Evolutionary conservation across 2,113 vertebrate species (phyloP), one percentile per base, ranked within the genome.

Genomic region (Rattus rattus): DNA sequence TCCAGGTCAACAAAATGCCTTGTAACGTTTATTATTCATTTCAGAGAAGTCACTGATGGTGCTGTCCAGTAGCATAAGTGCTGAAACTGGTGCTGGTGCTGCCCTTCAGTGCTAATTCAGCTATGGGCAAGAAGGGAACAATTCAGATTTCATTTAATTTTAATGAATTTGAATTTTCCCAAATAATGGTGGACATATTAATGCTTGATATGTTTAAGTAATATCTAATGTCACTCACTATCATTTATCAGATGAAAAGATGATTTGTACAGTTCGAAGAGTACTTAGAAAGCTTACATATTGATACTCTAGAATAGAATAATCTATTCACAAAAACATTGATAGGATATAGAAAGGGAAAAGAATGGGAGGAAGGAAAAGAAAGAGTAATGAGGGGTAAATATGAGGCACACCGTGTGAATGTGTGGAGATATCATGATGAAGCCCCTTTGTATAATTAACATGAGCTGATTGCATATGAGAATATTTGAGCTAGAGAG

Each of bases 141-240:
- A 11, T 72, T 72, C 9, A 17, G 17, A 10, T 56, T 88, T n/a
- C 4, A n/a, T 88, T 88, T 72, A 16, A 72, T 72, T 54, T 56
- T 72, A 88, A 88, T 88, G 49, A 88, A 39, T 92, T 79, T 88
- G 77, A 43, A 94, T 88, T 77, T 90, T 7, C n/a, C n/a, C n/a
- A 91, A 87, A 79, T 81, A 36, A 56, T 63, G n/a, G 33, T 93
- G 52, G 30, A 22, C 28, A 70, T 70, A 52, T 87, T 72, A 72
- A 56, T 39, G 49, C n/a, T 70, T 81, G n/a, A 65, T 43, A n/a
- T 4, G 49, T 49, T 47, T 16, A 22, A 63, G 61, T 69, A 39
- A 54, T 91, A 86, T 54, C 43, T 81, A 33, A 33, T 69, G 14
- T 69, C 13, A 4, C 80, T 24, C 14, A 80, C 5, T 36, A 11